Evolutionary conservation across 2,888 invertebrate species (phyloP).

Genomic region (Xylophagus ater): DNA sequence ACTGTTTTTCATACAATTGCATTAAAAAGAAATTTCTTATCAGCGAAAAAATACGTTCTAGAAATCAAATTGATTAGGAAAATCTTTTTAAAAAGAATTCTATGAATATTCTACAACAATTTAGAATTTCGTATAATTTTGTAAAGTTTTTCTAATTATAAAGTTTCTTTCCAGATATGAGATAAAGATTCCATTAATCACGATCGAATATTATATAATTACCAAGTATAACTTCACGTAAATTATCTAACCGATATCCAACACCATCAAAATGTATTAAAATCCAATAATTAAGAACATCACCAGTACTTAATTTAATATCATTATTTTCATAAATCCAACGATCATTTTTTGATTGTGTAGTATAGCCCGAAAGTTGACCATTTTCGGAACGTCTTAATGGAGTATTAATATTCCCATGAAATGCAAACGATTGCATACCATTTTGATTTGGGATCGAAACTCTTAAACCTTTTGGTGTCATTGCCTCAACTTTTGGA

Average conservation of each 20-base stretch:
- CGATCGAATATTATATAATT: no score
- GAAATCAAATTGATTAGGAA: no score
- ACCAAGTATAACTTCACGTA: slow-evolving; percentile 3
- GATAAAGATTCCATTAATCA: no score
- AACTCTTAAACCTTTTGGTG: slow-evolving; percentile 36
- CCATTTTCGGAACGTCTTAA: slow-evolving; percentile 41
- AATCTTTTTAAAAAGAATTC: no score
- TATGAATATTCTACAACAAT: no score
- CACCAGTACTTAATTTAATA: slow-evolving; percentile 40
- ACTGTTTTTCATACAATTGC: no score
- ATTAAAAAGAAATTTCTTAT: no score
- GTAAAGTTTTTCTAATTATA: no score
- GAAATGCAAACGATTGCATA: slow-evolving; percentile 52
- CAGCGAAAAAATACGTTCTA: no score
- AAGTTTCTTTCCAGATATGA: no score
- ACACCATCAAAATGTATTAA: slow-evolving; percentile 39
- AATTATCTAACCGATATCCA: slow-evolving; percentile 18
- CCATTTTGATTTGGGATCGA: slow-evolving; percentile 35
- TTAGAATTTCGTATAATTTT: no score
- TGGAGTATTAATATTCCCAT: slow-evolving; percentile 50
- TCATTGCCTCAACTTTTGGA: slow-evolving; percentile 31
- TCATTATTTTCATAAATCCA: slow-evolving; percentile 42
- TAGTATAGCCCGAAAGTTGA: slow-evolving; percentile 40
- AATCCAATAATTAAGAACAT: slow-evolving; percentile 47
- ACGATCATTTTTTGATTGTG: slow-evolving; percentile 32